A percentile compares a stretch with the other conserved stretches of the same genome.
Conservation (phyloP, 2,888 invertebrate species). For the Euzetes globulus region DNA sequence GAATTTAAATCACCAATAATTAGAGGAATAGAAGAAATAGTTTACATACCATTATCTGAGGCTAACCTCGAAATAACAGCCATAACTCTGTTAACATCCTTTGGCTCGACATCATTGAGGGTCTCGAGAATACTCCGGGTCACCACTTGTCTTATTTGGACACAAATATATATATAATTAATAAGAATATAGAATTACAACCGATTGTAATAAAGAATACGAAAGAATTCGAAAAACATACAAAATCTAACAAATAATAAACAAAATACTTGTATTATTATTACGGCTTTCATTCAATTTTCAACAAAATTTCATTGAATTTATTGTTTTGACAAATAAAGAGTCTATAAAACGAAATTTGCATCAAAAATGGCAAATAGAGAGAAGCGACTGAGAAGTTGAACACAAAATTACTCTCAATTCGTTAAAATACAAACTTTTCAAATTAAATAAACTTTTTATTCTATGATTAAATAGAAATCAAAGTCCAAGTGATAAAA, state of each 20-base stretch:
- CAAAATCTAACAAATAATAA: not conserved
- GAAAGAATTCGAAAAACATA: not conserved
- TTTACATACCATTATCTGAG: not conserved
- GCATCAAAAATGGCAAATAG: not conserved
- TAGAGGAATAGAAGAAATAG: not conserved
- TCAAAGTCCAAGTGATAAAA: not conserved
- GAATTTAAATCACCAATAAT: not conserved
- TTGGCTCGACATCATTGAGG: conserved; percentile 43
- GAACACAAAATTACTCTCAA: not conserved
- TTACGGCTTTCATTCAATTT: not conserved
- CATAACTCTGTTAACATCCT: not conserved
- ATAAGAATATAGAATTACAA: not conserved
- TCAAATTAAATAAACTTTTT: not conserved
- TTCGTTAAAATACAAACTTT: not conserved
- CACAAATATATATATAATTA: conserved; percentile 41
- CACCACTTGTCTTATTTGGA: conserved; percentile 55
- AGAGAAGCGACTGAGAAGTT: not conserved
- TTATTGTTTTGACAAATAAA: not conserved
- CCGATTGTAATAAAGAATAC: not conserved
- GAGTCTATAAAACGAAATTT: not conserved
- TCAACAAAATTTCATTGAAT: not conserved
- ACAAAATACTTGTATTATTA: not conserved
- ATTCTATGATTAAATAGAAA: not conserved
- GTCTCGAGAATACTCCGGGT: conserved; percentile 56
- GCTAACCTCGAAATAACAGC: conserved; percentile 19